Evolutionary conservation across 2,797 vertebrate genomes (phyloP).

Genomic region (Rhabdomys pumilio): DNA sequence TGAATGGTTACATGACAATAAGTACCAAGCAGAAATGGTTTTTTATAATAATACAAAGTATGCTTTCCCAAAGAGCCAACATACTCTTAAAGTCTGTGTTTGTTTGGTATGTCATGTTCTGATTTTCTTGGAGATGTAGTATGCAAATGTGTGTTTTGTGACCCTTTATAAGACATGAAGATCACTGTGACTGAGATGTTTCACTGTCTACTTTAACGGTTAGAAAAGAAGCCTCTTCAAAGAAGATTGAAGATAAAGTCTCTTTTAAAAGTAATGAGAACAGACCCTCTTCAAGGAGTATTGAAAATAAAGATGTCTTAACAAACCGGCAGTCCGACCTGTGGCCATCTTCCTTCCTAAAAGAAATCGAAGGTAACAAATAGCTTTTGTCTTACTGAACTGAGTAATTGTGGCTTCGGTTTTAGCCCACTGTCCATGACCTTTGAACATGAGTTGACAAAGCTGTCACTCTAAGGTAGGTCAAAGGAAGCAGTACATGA

Average conservation of each 20-base stretch:
- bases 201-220: conserved; percentile 67
- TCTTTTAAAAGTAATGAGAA: conserved; percentile 67
- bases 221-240: conserved; percentile 77
- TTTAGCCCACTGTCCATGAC: not conserved
- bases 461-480: not conserved
- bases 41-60: conserved; percentile 59
- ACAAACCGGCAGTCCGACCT: conserved; percentile 62
- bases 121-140: conserved; percentile 34
- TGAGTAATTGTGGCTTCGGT: conserved; percentile 38
- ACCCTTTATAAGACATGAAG: conserved; percentile 4
- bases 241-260: conserved; percentile 69
- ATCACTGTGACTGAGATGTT: conserved; percentile 36
- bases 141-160: not conserved
- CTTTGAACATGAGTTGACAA: not conserved
- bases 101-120: conserved; percentile 28
- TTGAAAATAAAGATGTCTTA: conserved; percentile 76
- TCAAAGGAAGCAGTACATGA: conserved; percentile 13
- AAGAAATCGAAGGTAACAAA: conserved; percentile 80
- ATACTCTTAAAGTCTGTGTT: conserved; percentile 51
- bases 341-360: conserved; percentile 51
- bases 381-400: conserved; percentile 15
- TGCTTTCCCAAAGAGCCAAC: conserved; percentile 49
- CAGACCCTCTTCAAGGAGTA: conserved; percentile 58
- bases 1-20: conserved; percentile 33
- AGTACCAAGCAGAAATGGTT: conserved; percentile 57